Evolutionary conservation across 1,140 invertebrate genomes (phyloP), one percentile per base, ranked within the genome.

Genomic region (Heterodera carotae): DNA sequence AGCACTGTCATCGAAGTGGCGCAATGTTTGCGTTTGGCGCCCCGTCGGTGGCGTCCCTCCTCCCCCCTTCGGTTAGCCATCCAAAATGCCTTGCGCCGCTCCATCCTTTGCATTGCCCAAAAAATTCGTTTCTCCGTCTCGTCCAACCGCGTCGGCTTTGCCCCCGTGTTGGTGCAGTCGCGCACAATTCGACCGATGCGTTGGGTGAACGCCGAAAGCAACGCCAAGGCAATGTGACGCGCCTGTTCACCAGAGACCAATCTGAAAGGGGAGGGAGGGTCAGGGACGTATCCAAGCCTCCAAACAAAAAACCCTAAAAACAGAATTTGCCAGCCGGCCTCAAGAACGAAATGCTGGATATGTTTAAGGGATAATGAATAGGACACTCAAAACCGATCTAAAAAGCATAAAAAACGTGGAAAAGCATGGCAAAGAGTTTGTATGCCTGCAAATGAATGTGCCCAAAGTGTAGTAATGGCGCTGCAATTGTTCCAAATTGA

Each of bases 41-140:
- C 36, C 33, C 72, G 53, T 18, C 72, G 43, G 39, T 74, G 43
- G 22, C 48, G 59, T 36, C 60, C 33, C 27, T 53, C 53, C 29
- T 59, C 48, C 31, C 64, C 56, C 27, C 48, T 31, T 33, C 72
- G 25, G 62, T 66, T 66, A 27, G 15, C 10, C 43, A 74, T 33
- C 72, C 72, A 74, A 4, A 56, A 25, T 29, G 18, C 56, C 39
- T 74, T 59, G 27, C 59, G 10, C 7, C 12, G 72, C 36, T 74
- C 72, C 8, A 31, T 27, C 5, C 33, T 18, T 74, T 74, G 72
- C 59, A 74, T 62, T 18, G 3, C 15, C 27, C 4, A 74, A n/a
- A 74, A 74, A 18, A 74, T 62, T 12, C 36, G n/a, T 25, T 62
- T 31, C 72, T 74, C 72, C n/a, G 56, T 74, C 36, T 74, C 48